These are phyloP conservation scores for Calameuta pallipes DNA, from an alignment of 2,888 invertebrate species.

Conservation along the genomic window DNA sequence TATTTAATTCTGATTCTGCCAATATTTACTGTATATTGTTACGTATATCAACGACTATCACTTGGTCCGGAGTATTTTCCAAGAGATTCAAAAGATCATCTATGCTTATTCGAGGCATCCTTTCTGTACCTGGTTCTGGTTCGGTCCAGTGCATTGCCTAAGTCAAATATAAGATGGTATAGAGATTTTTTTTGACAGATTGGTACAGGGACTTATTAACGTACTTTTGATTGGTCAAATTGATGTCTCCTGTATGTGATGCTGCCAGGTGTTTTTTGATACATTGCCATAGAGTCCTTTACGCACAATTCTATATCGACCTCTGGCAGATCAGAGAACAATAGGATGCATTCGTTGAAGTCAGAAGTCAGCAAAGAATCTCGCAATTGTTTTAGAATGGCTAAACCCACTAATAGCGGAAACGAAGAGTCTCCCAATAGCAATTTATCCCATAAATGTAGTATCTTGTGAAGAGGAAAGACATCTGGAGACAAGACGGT, in stretches of 20 bases:
- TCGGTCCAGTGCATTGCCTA: slow-evolving; percentile 56
- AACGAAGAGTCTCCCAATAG: slow-evolving; percentile 92
- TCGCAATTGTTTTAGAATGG: slow-evolving; percentile 89
- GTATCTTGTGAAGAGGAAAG: slow-evolving; percentile 96
- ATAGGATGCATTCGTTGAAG: slow-evolving; percentile 97
- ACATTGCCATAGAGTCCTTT: slow-evolving; percentile 87
- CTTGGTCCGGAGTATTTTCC: slow-evolving; percentile 70
- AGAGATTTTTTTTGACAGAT: neutral
- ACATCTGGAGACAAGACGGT: slow-evolving; percentile 79
- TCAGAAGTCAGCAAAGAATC: slow-evolving; percentile 87
- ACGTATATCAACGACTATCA: slow-evolving; percentile 78
- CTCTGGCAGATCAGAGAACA: slow-evolving; percentile 99
- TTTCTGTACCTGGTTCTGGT: slow-evolving; percentile 57
- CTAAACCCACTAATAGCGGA: slow-evolving; percentile 94
- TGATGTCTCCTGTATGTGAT: slow-evolving; percentile 88
- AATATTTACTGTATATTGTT: slow-evolving; percentile 72
- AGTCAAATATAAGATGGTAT: neutral
- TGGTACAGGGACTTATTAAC: neutral
- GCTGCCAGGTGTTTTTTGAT: slow-evolving; percentile 86
- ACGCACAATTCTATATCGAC: slow-evolving; percentile 96
- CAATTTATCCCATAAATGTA: slow-evolving; percentile 97
- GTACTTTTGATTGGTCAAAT: slow-evolving; percentile 56
- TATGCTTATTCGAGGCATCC: slow-evolving; percentile 82
- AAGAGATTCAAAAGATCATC: slow-evolving; percentile 84
- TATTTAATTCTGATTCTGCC: slow-evolving; percentile 59